Base-by-base conservation (phyloP, 1,140 invertebrate species). In the Metaphire vulgaris region DNA sequence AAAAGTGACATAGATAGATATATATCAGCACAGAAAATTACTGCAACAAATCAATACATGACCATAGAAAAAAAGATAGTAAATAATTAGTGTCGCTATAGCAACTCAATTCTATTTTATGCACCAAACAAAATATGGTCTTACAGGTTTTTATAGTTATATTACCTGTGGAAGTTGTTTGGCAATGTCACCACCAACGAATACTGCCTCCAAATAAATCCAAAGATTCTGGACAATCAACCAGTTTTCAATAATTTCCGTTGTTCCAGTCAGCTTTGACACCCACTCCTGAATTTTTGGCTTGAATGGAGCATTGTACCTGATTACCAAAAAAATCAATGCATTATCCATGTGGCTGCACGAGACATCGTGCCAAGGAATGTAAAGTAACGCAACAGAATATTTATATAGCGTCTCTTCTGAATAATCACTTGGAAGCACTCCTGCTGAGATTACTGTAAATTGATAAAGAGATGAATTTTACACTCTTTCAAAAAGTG, bases 261-360 rank as follows among this genome's bases (percentile, higher is more conserved):
- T 97, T 0, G 96, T 98, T 77, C 95, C 97, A 14, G 95, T 95
- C 67, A 99, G 86, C 85, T 98, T 95, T 72, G 91, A 90, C 0
- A 98, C 91, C 96, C 95, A 98, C 83, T 96, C 94, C 83, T 97
- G 94, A 79, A 99, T 98, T 86, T 96, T 93, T 82, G 96, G 96
- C 77, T 94, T 90, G 83, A 98, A 99, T 12, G 96, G 96, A n/a
- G 94, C 95, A 85, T 98, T 99, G 85, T 98, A 98, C 80, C 95
- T 92, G 83, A 2, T 83, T 71, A 78, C n/a, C n/a, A n/a, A n/a
- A n/a, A n/a, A n/a, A n/a, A 65, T 72, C 14, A n/a, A 1, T n/a
- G n/a, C n/a, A n/a, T n/a, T n/a, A n/a, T n/a, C n/a, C n/a, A n/a
- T n/a, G n/a, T n/a, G n/a, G n/a, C n/a, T n/a, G n/a, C n/a, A n/a